Evolutionary conservation across 1,140 invertebrate genomes (phyloP).

Genomic region (Linepithema humile): DNA sequence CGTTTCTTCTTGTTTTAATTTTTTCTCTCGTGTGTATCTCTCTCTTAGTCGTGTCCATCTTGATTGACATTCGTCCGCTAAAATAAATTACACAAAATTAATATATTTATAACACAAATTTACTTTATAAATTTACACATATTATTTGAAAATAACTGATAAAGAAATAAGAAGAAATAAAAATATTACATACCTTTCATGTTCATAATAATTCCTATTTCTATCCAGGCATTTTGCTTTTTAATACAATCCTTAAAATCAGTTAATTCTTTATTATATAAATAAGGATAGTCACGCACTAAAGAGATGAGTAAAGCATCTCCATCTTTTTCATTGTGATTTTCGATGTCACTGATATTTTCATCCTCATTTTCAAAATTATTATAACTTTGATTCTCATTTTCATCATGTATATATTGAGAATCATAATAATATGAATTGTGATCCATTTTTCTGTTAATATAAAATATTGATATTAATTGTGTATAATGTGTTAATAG

Average conservation of each 20-base stretch:
- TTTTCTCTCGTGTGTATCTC: not conserved
- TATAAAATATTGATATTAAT: no score
- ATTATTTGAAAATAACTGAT: no score
- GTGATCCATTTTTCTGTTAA: not conserved
- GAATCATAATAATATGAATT: not conserved
- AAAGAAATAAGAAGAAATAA: not conserved
- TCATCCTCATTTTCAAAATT: no score
- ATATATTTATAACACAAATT: not conserved
- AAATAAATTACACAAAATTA: slow-evolving; percentile 4
- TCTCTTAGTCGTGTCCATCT: slow-evolving; percentile 3
- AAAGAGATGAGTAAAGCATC: not conserved
- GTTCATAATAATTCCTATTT: not conserved
- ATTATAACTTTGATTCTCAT: no score
- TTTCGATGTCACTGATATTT: not conserved
- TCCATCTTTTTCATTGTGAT: not conserved
- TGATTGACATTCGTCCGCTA: not conserved
- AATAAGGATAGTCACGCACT: not conserved
- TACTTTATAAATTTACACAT: no score
- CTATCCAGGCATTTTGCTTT: slow-evolving; percentile 1
- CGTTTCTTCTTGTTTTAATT: not conserved
- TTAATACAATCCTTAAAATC: not conserved
- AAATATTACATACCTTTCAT: not conserved
- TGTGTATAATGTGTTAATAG: no score
- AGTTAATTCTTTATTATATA: not conserved
- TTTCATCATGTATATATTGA: not conserved